Percentiles rank a stretch among this genome's conserved stretches.
phyloP scores from a whole-genome alignment of 2,888 invertebrate species.

The Drosophila leonis region DNA sequence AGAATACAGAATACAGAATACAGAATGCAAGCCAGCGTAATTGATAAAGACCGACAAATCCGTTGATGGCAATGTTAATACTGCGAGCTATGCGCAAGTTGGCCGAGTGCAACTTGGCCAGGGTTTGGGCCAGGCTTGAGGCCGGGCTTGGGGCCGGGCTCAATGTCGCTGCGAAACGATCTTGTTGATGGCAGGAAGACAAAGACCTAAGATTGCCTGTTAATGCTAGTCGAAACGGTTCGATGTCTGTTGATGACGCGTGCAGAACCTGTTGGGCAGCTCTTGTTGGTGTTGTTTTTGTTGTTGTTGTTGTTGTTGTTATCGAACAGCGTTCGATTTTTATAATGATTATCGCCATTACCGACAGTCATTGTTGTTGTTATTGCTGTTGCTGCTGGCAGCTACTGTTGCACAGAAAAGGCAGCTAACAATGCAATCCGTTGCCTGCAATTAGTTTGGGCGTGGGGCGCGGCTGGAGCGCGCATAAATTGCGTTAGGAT shows the following conservation, averaged over 20 bases:
- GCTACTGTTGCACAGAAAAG: conserved; percentile 59
- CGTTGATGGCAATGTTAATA: conserved; percentile 78
- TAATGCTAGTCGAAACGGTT: conserved; percentile 54
- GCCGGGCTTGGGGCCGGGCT: conserved; percentile 40
- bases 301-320: conserved; percentile 34
- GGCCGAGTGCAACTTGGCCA: conserved; percentile 2
- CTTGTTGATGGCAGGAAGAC: conserved; percentile 81
- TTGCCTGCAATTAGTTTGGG: conserved; percentile 76
- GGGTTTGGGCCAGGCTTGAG: conserved; percentile 24
- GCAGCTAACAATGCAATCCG: conserved; percentile 68
- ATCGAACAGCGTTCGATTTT: conserved; percentile 67
- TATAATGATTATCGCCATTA: conserved; percentile 79
- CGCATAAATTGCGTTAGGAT: conserved; percentile 85
- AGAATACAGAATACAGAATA: conserved; percentile 37
- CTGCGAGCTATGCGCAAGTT: conserved; percentile 46
- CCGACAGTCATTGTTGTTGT: conserved; percentile 41
- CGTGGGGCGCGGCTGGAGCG: conserved; percentile 71
- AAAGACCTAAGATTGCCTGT: conserved; percentile 72
- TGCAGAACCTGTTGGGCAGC: conserved; percentile 65
- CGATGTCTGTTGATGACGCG: conserved; percentile 60
- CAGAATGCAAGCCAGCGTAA: conserved; percentile 65
- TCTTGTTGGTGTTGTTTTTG: conserved; percentile 4
- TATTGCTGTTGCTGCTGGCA: conserved; percentile 31
- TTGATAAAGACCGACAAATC: conserved; percentile 83
- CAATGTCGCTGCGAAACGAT: conserved; percentile 75